A percentile compares a stretch with the other conserved stretches of the same genome.
phyloP scores from a whole-genome alignment of 2,888 invertebrate genomes.

The Anthoptus insignis region DNA sequence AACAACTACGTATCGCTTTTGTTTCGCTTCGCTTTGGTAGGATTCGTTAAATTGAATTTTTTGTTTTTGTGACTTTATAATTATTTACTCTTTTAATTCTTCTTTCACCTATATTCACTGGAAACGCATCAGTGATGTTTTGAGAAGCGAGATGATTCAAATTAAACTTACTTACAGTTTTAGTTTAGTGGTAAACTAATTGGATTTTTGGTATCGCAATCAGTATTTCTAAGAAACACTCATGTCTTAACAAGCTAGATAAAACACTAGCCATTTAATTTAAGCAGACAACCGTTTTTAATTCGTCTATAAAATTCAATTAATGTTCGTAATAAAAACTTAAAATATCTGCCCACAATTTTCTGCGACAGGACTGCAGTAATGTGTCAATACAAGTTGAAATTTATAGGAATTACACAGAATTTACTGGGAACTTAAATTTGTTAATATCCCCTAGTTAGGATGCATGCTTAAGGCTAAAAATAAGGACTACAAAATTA shows the following conservation, averaged over 20 bases:
- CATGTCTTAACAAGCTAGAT: not conserved
- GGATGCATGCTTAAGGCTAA: not conserved
- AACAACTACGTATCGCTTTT: too few relatives aligned
- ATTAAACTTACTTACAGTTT: too few relatives aligned
- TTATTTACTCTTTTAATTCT: too few relatives aligned
- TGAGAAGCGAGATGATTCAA: too few relatives aligned
- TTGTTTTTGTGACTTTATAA: too few relatives aligned
- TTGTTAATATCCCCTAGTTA: not conserved
- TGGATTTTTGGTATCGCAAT: too few relatives aligned
- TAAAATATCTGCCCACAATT: slow-evolving; percentile 1
- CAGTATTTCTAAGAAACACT: not conserved
- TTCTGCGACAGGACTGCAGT: not conserved
- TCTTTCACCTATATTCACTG: too few relatives aligned
- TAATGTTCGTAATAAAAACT: slow-evolving; percentile 5
- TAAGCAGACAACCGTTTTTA: slow-evolving; percentile 1
- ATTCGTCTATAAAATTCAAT: slow-evolving; percentile 2
- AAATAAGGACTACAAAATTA: too few relatives aligned
- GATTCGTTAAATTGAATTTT: too few relatives aligned
- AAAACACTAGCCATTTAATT: not conserved
- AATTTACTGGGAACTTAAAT: slow-evolving; percentile 2
- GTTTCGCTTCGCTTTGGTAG: too few relatives aligned
- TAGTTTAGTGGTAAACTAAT: too few relatives aligned
- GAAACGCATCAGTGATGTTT: too few relatives aligned
- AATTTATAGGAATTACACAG: not conserved
- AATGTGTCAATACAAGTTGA: slow-evolving; percentile 6